A percentile compares a stretch with the other conserved stretches of the same genome.
Evolutionary conservation across 2,797 vertebrate genomes (phyloP).

Genomic region (Xiphophorus birchmanni): DNA sequence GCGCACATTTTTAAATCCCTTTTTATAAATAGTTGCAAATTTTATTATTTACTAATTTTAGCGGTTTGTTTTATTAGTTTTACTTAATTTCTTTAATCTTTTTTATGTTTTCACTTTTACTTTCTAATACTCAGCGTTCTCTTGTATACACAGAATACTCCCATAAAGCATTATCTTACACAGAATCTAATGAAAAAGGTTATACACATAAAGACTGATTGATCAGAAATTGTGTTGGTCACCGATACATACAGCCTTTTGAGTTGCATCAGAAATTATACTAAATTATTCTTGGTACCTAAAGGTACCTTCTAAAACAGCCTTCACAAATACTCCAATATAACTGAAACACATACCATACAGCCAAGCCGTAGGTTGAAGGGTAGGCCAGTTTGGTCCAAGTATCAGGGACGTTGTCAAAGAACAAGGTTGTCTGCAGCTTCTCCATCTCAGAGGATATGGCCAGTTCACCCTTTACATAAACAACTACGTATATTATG

Average conservation of each 20-base stretch:
- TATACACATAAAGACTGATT: neutral
- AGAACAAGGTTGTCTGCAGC: slow-evolving; percentile 92
- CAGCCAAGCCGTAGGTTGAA: slow-evolving; percentile 87
- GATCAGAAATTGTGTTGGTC: neutral
- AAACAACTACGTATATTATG: slow-evolving; percentile 6
- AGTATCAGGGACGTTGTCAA: slow-evolving; percentile 92
- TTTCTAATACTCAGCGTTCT: neutral
- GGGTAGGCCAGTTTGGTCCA: slow-evolving; percentile 92
- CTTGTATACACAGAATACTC: neutral
- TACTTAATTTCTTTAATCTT: neutral
- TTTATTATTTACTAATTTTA: neutral
- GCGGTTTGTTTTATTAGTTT: neutral
- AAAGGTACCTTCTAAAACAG: neutral
- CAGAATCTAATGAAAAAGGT: neutral
- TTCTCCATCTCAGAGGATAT: slow-evolving; percentile 94
- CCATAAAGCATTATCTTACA: neutral
- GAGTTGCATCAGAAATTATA: neutral
- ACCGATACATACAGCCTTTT: neutral
- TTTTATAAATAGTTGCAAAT: neutral
- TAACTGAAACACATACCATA: slow-evolving; percentile 74
- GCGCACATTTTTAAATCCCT: neutral
- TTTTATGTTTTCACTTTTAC: neutral
- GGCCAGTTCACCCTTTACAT: slow-evolving; percentile 91
- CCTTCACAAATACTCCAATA: neutral
- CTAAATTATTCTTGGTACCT: neutral